These are phyloP conservation scores for Hanleya hanleyi DNA, from an alignment of 2,888 invertebrate species.

Conservation along the genomic window DNA sequence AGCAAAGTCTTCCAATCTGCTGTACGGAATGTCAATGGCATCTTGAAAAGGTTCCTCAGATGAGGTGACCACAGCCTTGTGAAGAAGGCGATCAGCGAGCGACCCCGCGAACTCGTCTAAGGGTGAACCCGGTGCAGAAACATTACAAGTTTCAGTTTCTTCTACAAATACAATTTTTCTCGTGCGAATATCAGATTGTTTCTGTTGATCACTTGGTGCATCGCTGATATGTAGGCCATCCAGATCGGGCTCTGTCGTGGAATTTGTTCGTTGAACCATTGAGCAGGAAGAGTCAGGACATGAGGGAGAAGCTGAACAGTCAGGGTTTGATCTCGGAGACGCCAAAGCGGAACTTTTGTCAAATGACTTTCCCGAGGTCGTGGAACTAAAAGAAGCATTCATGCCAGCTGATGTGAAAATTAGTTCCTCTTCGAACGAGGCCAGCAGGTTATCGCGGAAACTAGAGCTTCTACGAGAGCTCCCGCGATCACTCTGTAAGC, in stretches of 20 bases:
- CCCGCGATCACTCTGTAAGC: conserved; percentile 47
- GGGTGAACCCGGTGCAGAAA: not conserved
- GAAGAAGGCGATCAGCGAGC: conserved; percentile 4
- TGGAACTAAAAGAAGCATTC: not conserved
- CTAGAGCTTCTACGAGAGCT: conserved; percentile 60
- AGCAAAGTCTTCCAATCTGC: conserved; percentile 51
- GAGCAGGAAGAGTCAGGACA: not conserved
- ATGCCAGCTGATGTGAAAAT: conserved; percentile 41
- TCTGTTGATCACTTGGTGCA: not conserved
- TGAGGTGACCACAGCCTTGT: not conserved
- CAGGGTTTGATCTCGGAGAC: not conserved
- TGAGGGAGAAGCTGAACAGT: not conserved
- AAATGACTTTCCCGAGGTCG: not conserved
- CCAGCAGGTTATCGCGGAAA: conserved; percentile 54
- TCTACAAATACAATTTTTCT: not conserved
- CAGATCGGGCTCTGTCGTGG: not conserved
- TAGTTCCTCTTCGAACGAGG: conserved; percentile 60
- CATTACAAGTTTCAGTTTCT: not conserved
- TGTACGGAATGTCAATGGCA: conserved; percentile 47
- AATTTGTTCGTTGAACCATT: not conserved
- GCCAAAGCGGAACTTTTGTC: not conserved
- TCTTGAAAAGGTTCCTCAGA: conserved; percentile 37
- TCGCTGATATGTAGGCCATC: not conserved
- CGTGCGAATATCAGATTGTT: not conserved
- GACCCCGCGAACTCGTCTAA: conserved; percentile 9